Evolutionary conservation across 2,888 invertebrate species (phyloP), one percentile per base, ranked within the genome.

Genomic region (Rhynchonema sp.): DNA sequence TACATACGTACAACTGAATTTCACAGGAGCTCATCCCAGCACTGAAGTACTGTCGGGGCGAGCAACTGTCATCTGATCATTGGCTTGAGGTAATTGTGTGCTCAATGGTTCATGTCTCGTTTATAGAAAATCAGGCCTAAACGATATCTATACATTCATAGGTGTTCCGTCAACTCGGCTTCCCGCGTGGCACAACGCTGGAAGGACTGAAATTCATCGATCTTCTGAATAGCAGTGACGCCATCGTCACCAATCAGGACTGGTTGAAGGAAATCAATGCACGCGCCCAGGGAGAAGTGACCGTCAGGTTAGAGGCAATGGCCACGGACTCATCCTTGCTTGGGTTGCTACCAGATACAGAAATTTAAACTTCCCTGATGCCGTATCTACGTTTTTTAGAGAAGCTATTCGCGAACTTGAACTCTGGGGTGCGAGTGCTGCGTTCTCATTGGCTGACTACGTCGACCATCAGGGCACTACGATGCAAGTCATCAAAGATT

Each of bases 391-490:
- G n/a, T n/a, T 28, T 9, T 30, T 30, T 23, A 38, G 92, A 22
- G 90, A 90, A 74, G 92, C 96, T 0, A 78, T 98, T 1, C 81
- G 84, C 46, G 98, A 98, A 72, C 77, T 98, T 49, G 96, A 98
- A 70, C 81, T 88, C 64, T 98, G 98, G 96, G 91, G 88, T 65
- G 78, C 88, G 0, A 86, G 85, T 60, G 84, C 88, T 0, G 81
- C 82, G 58, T 83, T 92, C 65, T 76, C 81, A 49, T 75, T 90
- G 22, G 80, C 80, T 1, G 80, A 82, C 55, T 86, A 89, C 71
- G 79, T 76, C 53, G 87, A 89, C 76, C 84, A 84, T 46, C 74
- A 80, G 26, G 82, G 82, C 61, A 75, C 75, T 54, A 80, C 81
- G 64, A 77, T 88, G 1, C 80, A 81, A 63, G 79, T 94, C 46